A percentile compares a stretch with the other conserved stretches of the same genome.
These are phyloP conservation scores for Aphis craccivora DNA, from an alignment of 1,140 invertebrate species.

Conservation along the genomic window DNA sequence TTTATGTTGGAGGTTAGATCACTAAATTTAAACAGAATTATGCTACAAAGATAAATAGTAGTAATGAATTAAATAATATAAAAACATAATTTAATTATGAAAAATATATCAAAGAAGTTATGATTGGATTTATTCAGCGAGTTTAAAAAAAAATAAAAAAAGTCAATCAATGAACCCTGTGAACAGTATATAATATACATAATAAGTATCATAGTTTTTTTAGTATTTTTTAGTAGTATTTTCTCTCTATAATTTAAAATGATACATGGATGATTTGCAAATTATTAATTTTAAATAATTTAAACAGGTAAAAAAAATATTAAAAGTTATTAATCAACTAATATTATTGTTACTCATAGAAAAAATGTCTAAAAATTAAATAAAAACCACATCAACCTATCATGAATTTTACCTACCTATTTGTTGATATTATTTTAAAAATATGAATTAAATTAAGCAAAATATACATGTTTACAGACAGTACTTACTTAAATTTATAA, in stretches of 20 bases:
- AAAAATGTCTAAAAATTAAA: background rate
- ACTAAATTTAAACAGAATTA: background rate
- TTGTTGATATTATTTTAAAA: background rate
- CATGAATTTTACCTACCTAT: background rate
- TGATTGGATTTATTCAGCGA: too few relatives aligned
- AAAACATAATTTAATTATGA: background rate
- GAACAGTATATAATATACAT: background rate
- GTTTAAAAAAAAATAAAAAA: too few relatives aligned
- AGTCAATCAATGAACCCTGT: too few relatives aligned
- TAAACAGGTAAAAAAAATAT: too few relatives aligned
- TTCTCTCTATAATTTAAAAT: background rate
- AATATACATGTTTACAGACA: background rate
- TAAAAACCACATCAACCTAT: background rate
- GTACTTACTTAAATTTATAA: background rate
- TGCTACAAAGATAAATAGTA: too few relatives aligned
- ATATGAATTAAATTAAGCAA: background rate
- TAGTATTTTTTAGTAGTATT: background rate
- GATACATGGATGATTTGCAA: too few relatives aligned
- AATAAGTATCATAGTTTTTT: background rate
- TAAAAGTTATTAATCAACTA: too few relatives aligned
- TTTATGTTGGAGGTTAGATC: background rate
- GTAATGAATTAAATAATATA: too few relatives aligned
- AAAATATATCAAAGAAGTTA: background rate
- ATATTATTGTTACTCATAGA: background rate
- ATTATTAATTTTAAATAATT: too few relatives aligned